phyloP scores from a whole-genome alignment of 2,113 vertebrate species.

The Probosciger aterrimus region DNA sequence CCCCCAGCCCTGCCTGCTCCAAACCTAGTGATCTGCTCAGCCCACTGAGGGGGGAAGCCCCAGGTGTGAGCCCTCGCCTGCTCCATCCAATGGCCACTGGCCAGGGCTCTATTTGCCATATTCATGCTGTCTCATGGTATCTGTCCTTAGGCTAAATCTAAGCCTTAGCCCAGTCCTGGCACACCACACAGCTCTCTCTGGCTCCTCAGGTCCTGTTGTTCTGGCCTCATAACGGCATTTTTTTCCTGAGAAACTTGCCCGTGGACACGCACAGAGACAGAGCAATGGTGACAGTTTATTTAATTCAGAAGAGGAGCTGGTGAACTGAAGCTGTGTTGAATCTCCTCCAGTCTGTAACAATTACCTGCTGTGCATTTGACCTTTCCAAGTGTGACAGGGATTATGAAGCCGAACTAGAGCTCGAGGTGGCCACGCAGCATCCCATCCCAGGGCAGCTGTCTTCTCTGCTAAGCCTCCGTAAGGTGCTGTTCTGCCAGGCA shows the following conservation, averaged over 20 bases:
- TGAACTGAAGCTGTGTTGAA: not conserved
- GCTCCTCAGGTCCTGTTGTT: not conserved
- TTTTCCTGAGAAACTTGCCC: not conserved
- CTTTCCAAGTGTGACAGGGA: not conserved
- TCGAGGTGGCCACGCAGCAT: not conserved
- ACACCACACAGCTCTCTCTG: not conserved
- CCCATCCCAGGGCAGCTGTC: not conserved
- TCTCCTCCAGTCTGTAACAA: not conserved
- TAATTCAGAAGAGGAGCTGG: not conserved
- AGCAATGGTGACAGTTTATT: not conserved
- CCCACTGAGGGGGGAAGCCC: not conserved
- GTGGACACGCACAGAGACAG: not conserved
- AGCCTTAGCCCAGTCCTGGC: not conserved
- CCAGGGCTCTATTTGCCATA: not conserved
- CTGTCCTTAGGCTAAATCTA: not conserved
- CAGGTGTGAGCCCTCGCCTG: not conserved
- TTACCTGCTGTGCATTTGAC: not conserved
- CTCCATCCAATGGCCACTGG: not conserved
- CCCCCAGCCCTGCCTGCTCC: not conserved
- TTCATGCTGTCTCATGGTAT: not conserved
- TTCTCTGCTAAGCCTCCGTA: not conserved
- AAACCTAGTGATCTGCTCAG: not conserved
- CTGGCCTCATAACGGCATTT: not conserved
- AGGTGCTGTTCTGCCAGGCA: not conserved
- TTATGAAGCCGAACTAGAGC: not conserved